These are phyloP conservation scores for Aspiorhynchus laticeps DNA, from an alignment of 2,113 vertebrate genomes.

Conservation along the genomic window DNA sequence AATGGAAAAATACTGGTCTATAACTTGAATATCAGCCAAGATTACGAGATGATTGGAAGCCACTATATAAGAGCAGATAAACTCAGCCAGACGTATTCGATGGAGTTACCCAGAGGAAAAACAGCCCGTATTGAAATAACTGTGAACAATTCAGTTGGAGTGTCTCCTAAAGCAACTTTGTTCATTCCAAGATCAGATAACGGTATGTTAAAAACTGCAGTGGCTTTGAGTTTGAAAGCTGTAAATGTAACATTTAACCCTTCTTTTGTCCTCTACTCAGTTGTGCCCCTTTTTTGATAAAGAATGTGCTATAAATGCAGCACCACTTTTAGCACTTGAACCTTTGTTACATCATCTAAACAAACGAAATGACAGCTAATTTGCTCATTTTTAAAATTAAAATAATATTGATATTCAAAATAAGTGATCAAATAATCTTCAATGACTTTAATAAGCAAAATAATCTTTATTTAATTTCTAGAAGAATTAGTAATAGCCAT, in stretches of 20 bases:
- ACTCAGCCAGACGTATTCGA: not conserved
- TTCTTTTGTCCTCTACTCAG: not conserved
- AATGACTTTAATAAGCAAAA: no score
- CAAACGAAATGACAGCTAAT: no score
- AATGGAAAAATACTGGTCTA: slow-evolving; percentile 82
- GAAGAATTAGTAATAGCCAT: no score
- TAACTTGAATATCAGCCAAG: slow-evolving; percentile 69
- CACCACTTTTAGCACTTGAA: not conserved
- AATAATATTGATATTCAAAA: no score
- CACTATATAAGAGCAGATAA: slow-evolving; percentile 51
- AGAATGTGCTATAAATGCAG: not conserved
- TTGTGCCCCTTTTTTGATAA: not conserved
- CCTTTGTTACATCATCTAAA: no score
- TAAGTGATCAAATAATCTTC: no score
- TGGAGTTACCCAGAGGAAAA: not conserved
- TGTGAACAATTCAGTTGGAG: slow-evolving; percentile 78
- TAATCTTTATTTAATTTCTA: no score
- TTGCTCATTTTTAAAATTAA: no score
- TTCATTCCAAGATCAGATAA: slow-evolving; percentile 65
- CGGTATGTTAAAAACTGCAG: slow-evolving; percentile 57
- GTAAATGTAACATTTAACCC: not conserved
- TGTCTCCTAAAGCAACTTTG: slow-evolving; percentile 75
- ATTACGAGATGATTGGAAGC: not conserved
- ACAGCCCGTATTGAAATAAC: slow-evolving; percentile 64
- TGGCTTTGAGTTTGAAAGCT: not conserved